Evolutionary conservation across 2,797 vertebrate genomes (phyloP), one percentile per base, ranked within the genome.

Genomic region (Anabas testudineus): DNA sequence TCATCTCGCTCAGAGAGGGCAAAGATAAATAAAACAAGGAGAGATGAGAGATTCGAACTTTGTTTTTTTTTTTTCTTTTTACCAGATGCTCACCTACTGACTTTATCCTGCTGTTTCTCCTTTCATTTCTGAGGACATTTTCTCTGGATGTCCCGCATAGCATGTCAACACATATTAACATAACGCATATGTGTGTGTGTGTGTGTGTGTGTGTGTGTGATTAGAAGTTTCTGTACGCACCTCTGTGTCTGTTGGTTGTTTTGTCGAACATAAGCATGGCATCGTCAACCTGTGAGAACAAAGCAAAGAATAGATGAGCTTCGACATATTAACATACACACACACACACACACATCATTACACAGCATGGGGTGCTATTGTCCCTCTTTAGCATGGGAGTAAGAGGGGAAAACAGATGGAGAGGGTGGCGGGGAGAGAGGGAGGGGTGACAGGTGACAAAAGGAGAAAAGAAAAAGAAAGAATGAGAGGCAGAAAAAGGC

Each of bases 251-350:
- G 94, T 99, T 99, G 90, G 98, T 99, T 46, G 97, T 99, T 95
- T 99, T 99, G 95, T 99, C 98, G 6, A 99, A 99, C 98, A 99
- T 99, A 74, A 99, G 95, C 98, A 99, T 98, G 67, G 98, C 97
- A 34, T 99, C 98, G 0, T 99, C 97, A 81, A 99, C 98, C 98
- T 99, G 92, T 79, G 92, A 90, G 82, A 78, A 93, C 88, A 90
- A 93, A 91, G 83, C 86, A 73, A 74, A 82, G 83, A 87, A 82
- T 70, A 72, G 75, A 88, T 88, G 82, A 91, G 88, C 76, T 80
- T 62, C 36, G 55, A 84, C 80, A 84, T 77, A 86, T 81, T 76
- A 70, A 75, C 69, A 48, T 82, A 68, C 77, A 67, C 67, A 41
- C 73, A 43, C 61, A 55, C 74, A 66, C 62, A 80, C 81, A 84